Evolutionary conservation across 1,140 invertebrate genomes (phyloP).

Genomic region (Drosophila ficusphila): DNA sequence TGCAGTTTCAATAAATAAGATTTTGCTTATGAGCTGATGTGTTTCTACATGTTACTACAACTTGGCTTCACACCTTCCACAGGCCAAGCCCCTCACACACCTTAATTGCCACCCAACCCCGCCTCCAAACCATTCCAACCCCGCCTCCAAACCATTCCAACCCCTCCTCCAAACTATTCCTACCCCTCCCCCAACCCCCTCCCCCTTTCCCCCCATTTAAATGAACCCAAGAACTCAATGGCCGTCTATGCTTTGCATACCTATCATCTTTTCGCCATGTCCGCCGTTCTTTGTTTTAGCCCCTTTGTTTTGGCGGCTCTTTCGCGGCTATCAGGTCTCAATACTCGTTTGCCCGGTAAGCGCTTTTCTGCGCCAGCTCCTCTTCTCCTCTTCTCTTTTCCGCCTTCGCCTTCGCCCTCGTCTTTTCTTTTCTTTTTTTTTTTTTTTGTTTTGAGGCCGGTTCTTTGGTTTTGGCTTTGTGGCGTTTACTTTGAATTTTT

Average conservation of each 20-base stretch:
- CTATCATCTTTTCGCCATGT: conserved; percentile 1
- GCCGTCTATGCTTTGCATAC: conserved; percentile 7
- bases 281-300: conserved; percentile 12
- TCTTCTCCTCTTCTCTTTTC: conserved; percentile 4
- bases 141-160: not conserved
- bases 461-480: conserved; percentile 37
- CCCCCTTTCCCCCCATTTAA: too few species aligned
- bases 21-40: too few species aligned
- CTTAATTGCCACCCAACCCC: conserved; percentile 1
- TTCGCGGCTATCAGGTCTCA: conserved; percentile 31
- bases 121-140: not conserved
- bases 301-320: conserved; percentile 41
- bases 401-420: conserved; percentile 5
- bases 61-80: conserved; percentile 10
- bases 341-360: conserved; percentile 46
- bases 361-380: conserved; percentile 12
- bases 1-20: too few species aligned
- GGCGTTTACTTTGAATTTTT: conserved; percentile 28
- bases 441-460: conserved; percentile 46
- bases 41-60: not conserved
- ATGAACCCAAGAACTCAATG: not conserved
- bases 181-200: not conserved
- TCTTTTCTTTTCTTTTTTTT: conserved; percentile 1
- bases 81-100: conserved; percentile 22
- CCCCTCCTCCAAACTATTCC: not conserved